A percentile compares a stretch with the other conserved stretches of the same genome.
Evolutionary conservation across 2,113 vertebrate species (phyloP).

Genomic region (Tragelaphus buxtoni): DNA sequence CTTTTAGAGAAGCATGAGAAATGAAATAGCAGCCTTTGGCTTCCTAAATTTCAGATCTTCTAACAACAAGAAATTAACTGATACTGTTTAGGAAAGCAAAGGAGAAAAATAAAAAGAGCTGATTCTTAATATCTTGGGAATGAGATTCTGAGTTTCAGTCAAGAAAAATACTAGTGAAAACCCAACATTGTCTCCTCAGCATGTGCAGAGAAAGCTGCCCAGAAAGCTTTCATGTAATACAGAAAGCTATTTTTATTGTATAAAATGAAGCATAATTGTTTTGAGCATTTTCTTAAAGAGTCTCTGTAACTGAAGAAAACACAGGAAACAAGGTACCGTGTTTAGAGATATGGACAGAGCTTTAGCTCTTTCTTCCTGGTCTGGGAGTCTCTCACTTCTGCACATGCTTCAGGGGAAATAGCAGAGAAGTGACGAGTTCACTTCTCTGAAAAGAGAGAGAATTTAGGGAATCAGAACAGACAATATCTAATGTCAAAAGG

Average conservation of each 20-base stretch:
- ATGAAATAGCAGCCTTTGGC: neutral
- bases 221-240: neutral
- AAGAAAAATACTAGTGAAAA: conserved; percentile 40
- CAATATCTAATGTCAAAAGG: conserved; percentile 20
- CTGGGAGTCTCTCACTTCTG: conserved; percentile 34
- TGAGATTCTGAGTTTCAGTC: conserved; percentile 21
- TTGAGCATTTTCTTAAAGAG: conserved; percentile 66
- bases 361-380: neutral
- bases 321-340: neutral
- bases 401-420: conserved; percentile 39
- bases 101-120: conserved; percentile 11
- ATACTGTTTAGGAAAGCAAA: neutral
- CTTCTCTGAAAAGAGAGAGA: neutral
- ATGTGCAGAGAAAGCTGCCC: conserved; percentile 23
- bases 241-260: conserved; percentile 74
- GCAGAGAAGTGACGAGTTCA: neutral
- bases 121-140: conserved; percentile 32
- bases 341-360: conserved; percentile 40
- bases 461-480: conserved; percentile 44
- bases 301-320: conserved; percentile 64
- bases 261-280: conserved; percentile 72
- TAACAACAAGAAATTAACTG: neutral
- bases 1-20: neutral
- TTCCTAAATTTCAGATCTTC: neutral
- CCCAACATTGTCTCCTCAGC: conserved; percentile 59